Evolutionary conservation across 2,888 invertebrate species (phyloP).

Genomic region (Yponomeuta sedellus): DNA sequence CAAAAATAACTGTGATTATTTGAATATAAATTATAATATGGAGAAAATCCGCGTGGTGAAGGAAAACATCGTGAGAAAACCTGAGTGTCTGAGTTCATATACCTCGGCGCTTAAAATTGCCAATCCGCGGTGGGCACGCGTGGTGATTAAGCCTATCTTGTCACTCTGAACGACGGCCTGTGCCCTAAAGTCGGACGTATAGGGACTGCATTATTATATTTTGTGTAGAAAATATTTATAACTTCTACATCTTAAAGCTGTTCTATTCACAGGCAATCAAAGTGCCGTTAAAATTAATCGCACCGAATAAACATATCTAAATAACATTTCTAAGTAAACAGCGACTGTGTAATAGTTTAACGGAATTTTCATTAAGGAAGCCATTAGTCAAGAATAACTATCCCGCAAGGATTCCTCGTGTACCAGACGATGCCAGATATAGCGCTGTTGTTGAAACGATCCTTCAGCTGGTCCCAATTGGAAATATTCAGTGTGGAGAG

Average conservation of each 20-base stretch:
- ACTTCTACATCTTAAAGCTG: neutral
- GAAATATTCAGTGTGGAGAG: neutral
- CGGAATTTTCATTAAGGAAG: constrained; percentile 3
- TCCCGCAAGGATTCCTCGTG: neutral
- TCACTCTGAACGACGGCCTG: too few relatives aligned
- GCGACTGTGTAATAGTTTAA: neutral
- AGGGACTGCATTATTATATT: too few relatives aligned
- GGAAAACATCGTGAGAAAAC: too few relatives aligned
- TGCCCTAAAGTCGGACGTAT: too few relatives aligned
- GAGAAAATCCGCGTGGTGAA: too few relatives aligned
- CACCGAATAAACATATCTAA: neutral
- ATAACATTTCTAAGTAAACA: neutral
- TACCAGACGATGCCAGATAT: neutral
- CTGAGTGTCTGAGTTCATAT: too few relatives aligned
- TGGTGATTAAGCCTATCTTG: too few relatives aligned
- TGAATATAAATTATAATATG: too few relatives aligned
- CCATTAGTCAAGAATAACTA: neutral
- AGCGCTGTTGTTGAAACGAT: neutral
- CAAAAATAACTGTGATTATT: too few relatives aligned
- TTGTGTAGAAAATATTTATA: too few relatives aligned
- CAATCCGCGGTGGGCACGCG: too few relatives aligned
- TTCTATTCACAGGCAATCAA: neutral
- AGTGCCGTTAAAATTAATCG: neutral
- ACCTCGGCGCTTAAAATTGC: too few relatives aligned
- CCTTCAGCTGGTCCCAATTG: neutral